Base-by-base conservation (phyloP, 2,888 invertebrate genomes). In the Xestia sexstrigata region DNA sequence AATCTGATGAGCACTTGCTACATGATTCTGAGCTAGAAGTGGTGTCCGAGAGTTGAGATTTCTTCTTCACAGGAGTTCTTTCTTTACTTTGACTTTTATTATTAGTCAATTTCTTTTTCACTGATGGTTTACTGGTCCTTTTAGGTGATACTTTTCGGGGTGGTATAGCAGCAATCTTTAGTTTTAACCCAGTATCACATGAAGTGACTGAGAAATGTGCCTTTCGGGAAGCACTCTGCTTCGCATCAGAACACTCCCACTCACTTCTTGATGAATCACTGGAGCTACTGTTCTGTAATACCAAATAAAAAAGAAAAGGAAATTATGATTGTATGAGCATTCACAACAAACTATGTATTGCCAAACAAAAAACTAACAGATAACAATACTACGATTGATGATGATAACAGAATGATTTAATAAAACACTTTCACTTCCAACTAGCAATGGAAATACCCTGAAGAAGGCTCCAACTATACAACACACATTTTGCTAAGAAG, bases 121-220 rank as follows among this genome's bases (percentile, higher is more conserved):
- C 93, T 68, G 92, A 88, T 79, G 95, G 93, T 88, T 95, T 94
- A 55, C 92, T 88, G 71, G 94, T 92, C 84, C 93, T 95, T 87
- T 93, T 96, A 62, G 93, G 93, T 89, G 92, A 92, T 83, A 87
- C 92, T 91, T 92, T 97, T 68, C 94, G 90, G n/a, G 97, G 97
- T 68, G 97, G 97, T 81, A 97, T 97, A 63, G 97, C 97, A 83
- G 97, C 97, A 77, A 97, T 97, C 88, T 97, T 97, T 70, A 97
- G 94, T 82, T 97, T 97, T 73, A 97, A 91, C 35, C 97, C 97
- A 65, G 97, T 97, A 65, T 97, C 97, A 92, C 97, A 97, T 79
- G 97, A 97, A 63, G 97, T 97, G 49, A 97, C 97, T 17, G 97
- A 97, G 92, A 97, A 97, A 89, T 97, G 97, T 70, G 96, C 93